Evolutionary conservation across 2,797 vertebrate species (phyloP), one percentile per base, ranked within the genome.

Genomic region (Clamator glandarius): DNA sequence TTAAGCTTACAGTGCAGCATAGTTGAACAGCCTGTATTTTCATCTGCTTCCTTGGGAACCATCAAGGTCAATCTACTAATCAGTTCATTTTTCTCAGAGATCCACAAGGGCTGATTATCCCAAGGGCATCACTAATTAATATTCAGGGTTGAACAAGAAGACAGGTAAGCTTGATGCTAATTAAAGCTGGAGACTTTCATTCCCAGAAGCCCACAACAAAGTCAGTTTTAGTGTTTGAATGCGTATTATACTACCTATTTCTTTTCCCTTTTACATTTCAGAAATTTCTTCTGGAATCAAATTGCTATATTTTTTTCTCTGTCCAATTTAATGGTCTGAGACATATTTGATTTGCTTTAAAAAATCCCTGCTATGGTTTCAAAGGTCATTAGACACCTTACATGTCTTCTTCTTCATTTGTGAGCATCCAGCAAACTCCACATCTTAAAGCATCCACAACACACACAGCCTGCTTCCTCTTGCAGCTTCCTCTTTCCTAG

Each of bases 61-160:
- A 70, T 93, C 95, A 97, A 96, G 94, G 96, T 96, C 95, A 96
- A 92, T 73, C 91, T 88, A 84, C 79, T 96, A 96, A 97, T 95
- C 92, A 96, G 84, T 92, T 95, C 89, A 78, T 95, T 96, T 92
- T 95, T 92, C 91, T 91, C 69, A 63, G 85, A 88, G 77, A 93
- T 93, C 52, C 87, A 91, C 69, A 88, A 88, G 83, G 89, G 76
- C 4, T 95, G 93, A 96, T 94, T 95, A 95, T 82, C 92, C 92
- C 62, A 92, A 94, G 93, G 92, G 87, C 93, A 95, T 86, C 85
- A 61, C 87, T 96, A 92, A 94, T 96, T 96, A 95, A 96, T 92
- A 96, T 86, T 94, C 89, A 94, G 55, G 69, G 89, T 95, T 91
- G 92, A 92, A 94, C 88, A 3, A 88, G 79, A 92, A 94, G 89